Conservation (phyloP, 2,113 vertebrate species). For the Coptodon bakossiorum region DNA sequence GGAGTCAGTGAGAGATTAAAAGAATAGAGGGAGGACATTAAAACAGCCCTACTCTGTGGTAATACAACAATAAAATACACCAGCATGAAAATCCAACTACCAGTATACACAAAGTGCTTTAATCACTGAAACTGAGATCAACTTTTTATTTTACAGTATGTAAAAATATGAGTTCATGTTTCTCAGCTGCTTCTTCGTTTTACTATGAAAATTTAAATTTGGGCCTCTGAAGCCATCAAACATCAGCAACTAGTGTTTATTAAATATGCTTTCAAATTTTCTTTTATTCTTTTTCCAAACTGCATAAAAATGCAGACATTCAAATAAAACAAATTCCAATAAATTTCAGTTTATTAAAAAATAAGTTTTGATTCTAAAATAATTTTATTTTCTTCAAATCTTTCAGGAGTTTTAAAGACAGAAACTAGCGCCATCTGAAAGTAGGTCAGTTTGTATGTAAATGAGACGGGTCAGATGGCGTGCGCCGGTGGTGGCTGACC, state of each 20-base stretch:
- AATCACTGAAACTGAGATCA: neutral
- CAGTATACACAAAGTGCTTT: neutral
- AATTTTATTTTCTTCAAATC: neutral
- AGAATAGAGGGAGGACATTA: neutral
- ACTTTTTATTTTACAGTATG: neutral
- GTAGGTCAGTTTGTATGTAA: slow-evolving; percentile 46
- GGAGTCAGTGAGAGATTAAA: neutral
- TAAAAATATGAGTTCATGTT: neutral
- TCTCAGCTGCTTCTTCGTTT: neutral
- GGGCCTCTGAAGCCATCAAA: neutral
- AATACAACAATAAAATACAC: neutral
- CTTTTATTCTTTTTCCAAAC: neutral
- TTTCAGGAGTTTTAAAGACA: neutral
- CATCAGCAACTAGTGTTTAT: neutral
- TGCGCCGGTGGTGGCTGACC: slow-evolving; percentile 41
- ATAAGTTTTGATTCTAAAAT: neutral
- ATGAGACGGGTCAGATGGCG: slow-evolving; percentile 43
- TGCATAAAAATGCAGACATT: neutral
- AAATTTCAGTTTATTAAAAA: neutral
- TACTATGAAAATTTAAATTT: neutral
- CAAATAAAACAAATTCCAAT: neutral
- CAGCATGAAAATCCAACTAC: neutral
- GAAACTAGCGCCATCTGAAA: neutral
- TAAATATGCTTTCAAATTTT: neutral
- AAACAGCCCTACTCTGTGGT: neutral